Evolutionary conservation across 1,140 invertebrate species (phyloP).

Genomic region (Drosophila pachea): DNA sequence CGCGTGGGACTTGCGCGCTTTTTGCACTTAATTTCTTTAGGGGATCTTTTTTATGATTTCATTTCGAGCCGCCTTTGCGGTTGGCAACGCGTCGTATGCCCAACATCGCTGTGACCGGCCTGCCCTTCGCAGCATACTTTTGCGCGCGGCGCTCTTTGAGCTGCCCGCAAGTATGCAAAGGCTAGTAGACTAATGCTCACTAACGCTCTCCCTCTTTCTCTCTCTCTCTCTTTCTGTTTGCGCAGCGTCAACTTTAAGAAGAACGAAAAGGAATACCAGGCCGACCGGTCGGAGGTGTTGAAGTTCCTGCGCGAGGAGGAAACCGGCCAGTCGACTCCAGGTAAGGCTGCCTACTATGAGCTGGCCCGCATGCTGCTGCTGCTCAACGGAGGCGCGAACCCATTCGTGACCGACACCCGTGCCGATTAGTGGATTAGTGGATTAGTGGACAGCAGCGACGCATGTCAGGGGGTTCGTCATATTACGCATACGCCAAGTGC

Average conservation of each 20-base stretch:
- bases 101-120: constrained; percentile 60
- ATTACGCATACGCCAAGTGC: constrained; percentile 25
- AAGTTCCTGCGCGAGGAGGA: constrained; percentile 95
- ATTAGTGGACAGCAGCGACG: not conserved
- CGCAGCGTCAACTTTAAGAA: constrained; percentile 96
- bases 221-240: constrained; percentile 3
- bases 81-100: constrained; percentile 55
- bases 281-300: constrained; percentile 93
- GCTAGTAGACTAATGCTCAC: constrained; percentile 4
- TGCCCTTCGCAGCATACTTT: constrained; percentile 57
- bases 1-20: constrained; percentile 61
- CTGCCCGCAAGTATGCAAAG: constrained; percentile 52
- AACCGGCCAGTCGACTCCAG: constrained; percentile 87
- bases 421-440: constrained; percentile 47
- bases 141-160: constrained; percentile 25
- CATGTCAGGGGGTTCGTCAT: constrained; percentile 6
- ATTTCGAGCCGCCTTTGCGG: constrained; percentile 13
- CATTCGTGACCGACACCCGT: constrained; percentile 53
- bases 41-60: constrained; percentile 39
- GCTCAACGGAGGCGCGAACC: constrained; percentile 61
- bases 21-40: constrained; percentile 73
- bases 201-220: not conserved
- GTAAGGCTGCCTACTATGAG: constrained; percentile 80
- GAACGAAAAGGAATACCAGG: constrained; percentile 93
- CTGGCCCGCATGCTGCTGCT: constrained; percentile 64